Base-by-base conservation (phyloP, 92 coral and sea anemone genomes). In the Epizoanthus fatuus region DNA sequence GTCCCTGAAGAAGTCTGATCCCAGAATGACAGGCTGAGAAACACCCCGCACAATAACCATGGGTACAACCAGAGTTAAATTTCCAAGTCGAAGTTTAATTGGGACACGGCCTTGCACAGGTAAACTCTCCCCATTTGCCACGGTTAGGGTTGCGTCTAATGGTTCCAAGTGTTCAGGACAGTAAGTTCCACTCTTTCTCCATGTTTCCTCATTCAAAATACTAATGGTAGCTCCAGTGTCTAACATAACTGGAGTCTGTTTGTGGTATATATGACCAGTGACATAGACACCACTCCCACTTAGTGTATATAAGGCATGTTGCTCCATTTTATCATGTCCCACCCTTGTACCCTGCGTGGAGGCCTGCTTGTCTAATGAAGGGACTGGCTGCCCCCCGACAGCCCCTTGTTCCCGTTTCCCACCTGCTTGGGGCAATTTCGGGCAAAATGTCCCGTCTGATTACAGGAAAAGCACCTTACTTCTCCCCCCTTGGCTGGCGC, bases 381-480 rank as follows among this genome's bases (percentile, higher is more conserved):
- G 86, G 87, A 49, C 70, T 81, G 87, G 51, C 68, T 74, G 91
- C 86, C 79, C 91, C 91, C 17, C 55, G 81, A 39, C 86, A 80
- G 86, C 69, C 86, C 84, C 84, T 84, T 53, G 39, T 87, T 80
- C 55, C 72, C 86, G 60, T 63, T 42, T 22, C 42, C 68, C 76
- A 56, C 77, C 52, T 54, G 62, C 51, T 47, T 58, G 62, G 90
- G 91, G 83, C 81, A 81, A 69, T 74, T 63, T 64, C 77, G 80
- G 25, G 87, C 90, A 39, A 78, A 79, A 86, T 79, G 67, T 17
- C 79, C 90, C 80, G 35, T 57, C 62, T 81, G 64, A 67, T 68
- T 51, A 57, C 76, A 81, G 66, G 49, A 49, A 38, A 65, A 81
- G 39, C 79, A 81, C 78, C 60, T 10, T 51, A 72, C 78, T 47